Evolutionary conservation across 2,113 vertebrate genomes (phyloP).

Genomic region (Sturnira hondurensis): DNA sequence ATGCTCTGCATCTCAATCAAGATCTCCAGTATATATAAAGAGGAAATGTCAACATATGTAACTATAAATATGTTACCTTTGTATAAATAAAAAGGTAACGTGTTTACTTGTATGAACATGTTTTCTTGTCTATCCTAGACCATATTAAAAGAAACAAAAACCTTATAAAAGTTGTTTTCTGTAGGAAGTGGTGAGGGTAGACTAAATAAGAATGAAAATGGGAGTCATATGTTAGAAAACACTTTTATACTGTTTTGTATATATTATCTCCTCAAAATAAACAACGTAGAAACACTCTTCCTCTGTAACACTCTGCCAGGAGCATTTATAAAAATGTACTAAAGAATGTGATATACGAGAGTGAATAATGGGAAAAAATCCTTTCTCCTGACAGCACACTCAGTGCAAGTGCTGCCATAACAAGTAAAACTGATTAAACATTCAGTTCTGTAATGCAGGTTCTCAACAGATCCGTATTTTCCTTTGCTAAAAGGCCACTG

Average conservation of each 20-base stretch:
- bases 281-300: not conserved
- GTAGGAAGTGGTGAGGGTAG: not conserved
- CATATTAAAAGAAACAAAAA: not conserved
- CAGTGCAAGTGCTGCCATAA: not conserved
- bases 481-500: not conserved
- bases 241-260: not conserved
- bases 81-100: not conserved
- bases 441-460: not conserved
- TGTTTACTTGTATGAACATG: not conserved
- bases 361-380: not conserved
- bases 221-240: not conserved
- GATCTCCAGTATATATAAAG: not conserved
- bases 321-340: conserved; percentile 12
- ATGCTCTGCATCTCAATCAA: not conserved
- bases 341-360: not conserved
- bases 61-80: not conserved
- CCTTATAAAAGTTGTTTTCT: not conserved
- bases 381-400: not conserved
- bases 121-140: not conserved
- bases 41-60: not conserved
- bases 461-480: not conserved
- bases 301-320: not conserved
- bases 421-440: not conserved
- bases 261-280: not conserved
- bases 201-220: not conserved